phyloP scores from a whole-genome alignment of 2,797 vertebrate species.

The Psittacula echo region DNA sequence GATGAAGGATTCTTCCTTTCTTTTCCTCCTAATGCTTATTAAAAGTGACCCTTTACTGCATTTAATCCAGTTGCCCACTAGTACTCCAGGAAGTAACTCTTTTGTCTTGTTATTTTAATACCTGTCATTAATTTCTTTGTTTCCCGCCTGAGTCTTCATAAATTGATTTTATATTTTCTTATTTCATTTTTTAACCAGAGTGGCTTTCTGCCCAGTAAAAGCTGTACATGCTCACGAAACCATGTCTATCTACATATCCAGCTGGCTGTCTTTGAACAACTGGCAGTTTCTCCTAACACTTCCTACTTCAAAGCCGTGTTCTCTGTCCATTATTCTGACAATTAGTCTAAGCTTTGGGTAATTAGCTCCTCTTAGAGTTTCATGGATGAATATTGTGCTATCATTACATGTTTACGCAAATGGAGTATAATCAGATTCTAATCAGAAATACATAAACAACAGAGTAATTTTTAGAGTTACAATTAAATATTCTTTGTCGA shows the following conservation, averaged over 20 bases:
- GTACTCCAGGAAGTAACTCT: background rate
- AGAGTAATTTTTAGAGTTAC: constrained; percentile 49
- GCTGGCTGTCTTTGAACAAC: background rate
- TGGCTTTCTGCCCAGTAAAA: constrained; percentile 27
- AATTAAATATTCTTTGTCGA: constrained; percentile 54
- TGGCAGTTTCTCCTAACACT: background rate
- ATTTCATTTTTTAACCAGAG: constrained; percentile 2
- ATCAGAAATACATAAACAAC: constrained; percentile 67
- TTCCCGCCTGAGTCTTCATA: constrained; percentile 24
- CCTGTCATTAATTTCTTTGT: constrained; percentile 5
- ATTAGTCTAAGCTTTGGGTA: constrained; percentile 52
- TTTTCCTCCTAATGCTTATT: background rate
- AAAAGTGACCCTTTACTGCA: background rate
- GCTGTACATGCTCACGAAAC: constrained; percentile 27
- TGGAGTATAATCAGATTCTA: constrained; percentile 55
- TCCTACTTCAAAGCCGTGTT: constrained; percentile 1
- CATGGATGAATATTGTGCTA: constrained; percentile 18
- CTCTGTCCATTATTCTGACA: constrained; percentile 36
- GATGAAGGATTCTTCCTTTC: background rate
- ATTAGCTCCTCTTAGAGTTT: constrained; percentile 41
- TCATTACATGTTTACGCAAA: constrained; percentile 34
- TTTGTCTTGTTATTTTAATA: background rate
- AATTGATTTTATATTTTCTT: constrained; percentile 5
- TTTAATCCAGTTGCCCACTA: background rate
- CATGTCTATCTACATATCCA: background rate